Base-by-base conservation (phyloP, 2,888 invertebrate species). In the Synergus japonicus region DNA sequence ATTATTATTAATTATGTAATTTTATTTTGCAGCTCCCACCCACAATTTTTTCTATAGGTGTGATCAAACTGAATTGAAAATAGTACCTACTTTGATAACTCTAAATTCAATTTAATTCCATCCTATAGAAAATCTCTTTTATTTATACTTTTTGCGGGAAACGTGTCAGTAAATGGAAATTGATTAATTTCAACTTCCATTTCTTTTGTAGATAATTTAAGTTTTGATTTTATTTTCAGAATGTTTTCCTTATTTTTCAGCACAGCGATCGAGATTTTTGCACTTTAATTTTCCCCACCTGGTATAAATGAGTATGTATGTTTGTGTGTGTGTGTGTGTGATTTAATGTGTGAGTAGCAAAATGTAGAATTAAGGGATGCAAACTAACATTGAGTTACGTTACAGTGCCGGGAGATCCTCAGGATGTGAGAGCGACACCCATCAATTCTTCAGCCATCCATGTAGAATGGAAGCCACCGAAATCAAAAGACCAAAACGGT, bases 371-470 rank as follows among this genome's bases (percentile, higher is more conserved):
- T n/a, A 15, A 88, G 82, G 86, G 43, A 79, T 87, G 65, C 78
- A 22, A 77, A 85, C 86, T 90, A 89, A 91, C 83, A 85, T 83
- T 79, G 79, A 76, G 80, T 90, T 88, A 89, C 88, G 92, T 94
- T 94, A 93, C 95, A 99, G 99, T 99, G 94, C 99, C 99, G 88
- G 98, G 98, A 85, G 97, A 98, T 93, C 99, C 99, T 73, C 97
- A 97, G 93, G 97, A 97, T 90, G 98, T 99, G 84, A 96, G 96
- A 92, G 97, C 96, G 65, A 95, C 94, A 82, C 95, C 97, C 37
- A 94, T 99, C 91, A 99, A 99, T 94, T 99, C 99, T 1, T 98
- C 99, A n/a, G 96, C 98, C 58, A 96, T 99, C 86, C 96, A 96
- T 92, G 98, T 99, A 77, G 95, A 96, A 83, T 99, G 99, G 99